Base-by-base conservation (phyloP, 2,797 vertebrate genomes). In the Clarias platycephalus region DNA sequence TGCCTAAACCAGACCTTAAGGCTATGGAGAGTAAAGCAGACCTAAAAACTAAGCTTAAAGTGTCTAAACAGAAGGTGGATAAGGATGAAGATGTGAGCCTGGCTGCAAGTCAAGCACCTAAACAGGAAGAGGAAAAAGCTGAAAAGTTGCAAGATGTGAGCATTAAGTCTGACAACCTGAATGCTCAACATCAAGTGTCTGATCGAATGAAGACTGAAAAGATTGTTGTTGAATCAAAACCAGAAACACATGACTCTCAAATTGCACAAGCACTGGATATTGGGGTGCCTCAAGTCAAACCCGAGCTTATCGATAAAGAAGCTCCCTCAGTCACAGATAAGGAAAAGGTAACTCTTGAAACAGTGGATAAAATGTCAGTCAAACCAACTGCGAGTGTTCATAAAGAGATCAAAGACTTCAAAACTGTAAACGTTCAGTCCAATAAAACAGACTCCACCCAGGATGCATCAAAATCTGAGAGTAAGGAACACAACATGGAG, bases 281-380 rank as follows among this genome's bases (percentile, higher is more conserved):
- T 4, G 20, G n/a, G 26, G 15, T 18, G 3, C 5, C 72, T 53
- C 18, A 67, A 74, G n/a, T n/a, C 20, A 84, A 84, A 79, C 10
- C 74, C 67, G 10, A 60, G 22, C 8, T 49, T 24, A 34, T 67
- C 9, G 24, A 3, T 60, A 55, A 78, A 58, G 20, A 57, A 37
- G 24, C 71, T n/a, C 16, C 22, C 3, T 7, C 40, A 26, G 70
- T 9, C 5, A 5, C 22, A 53, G 53, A 37, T 24, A 60, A 74
- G 28, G 68, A 89, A 37, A 57, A 89, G 91, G 63, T 20, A 79
- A 84, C 74, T 60, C 71, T 85, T 92, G 89, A 90, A 89, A 80
- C 70, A 80, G 88, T 78, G 58, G 76, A 87, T 67, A 67, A 60
- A 68, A 71, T 85, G 63, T 74, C 66, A 83, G 82, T 81, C 87